Percentiles rank a stretch among this genome's conserved stretches.
Evolutionary conservation across 2,113 vertebrate genomes (phyloP).

Genomic region (Phainopepla nitens): DNA sequence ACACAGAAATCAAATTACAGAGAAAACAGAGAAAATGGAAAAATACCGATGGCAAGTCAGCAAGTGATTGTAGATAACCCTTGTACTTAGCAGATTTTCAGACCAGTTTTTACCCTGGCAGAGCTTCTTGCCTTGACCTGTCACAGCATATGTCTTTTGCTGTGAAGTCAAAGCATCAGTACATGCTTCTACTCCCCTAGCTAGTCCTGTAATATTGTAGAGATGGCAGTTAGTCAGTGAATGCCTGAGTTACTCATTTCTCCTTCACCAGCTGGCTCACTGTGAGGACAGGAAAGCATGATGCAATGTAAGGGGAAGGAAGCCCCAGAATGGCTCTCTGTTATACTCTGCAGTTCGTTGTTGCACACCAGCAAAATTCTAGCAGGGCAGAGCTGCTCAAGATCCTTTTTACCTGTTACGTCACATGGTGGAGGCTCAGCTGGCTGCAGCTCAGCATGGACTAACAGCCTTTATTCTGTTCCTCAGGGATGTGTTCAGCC

Average conservation of each 20-base stretch:
- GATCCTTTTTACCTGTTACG: neutral
- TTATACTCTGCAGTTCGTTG: neutral
- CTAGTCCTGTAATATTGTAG: neutral
- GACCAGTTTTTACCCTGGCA: neutral
- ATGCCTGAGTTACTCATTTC: neutral
- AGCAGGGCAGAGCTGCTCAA: neutral
- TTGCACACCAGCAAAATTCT: neutral
- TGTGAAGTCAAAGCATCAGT: neutral
- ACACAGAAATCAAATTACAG: neutral
- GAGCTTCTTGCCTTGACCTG: neutral
- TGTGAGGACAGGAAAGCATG: neutral
- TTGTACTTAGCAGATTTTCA: neutral
- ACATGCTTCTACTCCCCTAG: neutral
- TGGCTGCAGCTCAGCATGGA: neutral
- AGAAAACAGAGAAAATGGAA: neutral
- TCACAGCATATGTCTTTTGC: neutral
- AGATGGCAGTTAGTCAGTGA: neutral
- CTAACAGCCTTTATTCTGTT: neutral
- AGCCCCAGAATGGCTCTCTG: neutral
- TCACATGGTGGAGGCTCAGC: neutral
- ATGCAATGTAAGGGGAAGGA: neutral
- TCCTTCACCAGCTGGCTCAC: neutral
- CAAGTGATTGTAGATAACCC: neutral
- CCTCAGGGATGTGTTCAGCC: neutral
- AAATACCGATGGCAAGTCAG: neutral